These are phyloP conservation scores for Chlorocebus sabaeus DNA, from an alignment of 2,113 vertebrate genomes.

Conservation along the genomic window DNA sequence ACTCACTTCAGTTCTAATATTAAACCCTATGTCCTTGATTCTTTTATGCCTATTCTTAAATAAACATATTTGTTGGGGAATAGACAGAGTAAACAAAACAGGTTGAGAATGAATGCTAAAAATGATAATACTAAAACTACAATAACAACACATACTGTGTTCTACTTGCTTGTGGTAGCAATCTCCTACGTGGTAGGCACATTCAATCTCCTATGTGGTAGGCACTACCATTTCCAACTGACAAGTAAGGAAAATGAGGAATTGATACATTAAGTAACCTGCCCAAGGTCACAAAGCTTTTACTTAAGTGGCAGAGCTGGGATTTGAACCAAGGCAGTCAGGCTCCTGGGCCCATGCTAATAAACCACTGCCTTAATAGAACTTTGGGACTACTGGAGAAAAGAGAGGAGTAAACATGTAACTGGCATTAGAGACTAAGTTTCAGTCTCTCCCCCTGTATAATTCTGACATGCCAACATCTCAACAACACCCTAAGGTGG, in stretches of 20 bases:
- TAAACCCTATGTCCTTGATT: not conserved
- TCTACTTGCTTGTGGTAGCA: not conserved
- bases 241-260: not conserved
- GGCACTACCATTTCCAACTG: constrained; percentile 3
- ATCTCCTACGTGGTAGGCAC: not conserved
- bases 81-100: not conserved
- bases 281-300: not conserved
- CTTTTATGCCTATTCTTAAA: not conserved
- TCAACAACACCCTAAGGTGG: not conserved
- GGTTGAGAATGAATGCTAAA: not conserved
- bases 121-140: not conserved
- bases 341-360: not conserved
- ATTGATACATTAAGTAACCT: not conserved
- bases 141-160: not conserved
- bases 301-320: not conserved
- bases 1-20: not conserved
- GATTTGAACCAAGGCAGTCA: not conserved
- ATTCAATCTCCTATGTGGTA: not conserved
- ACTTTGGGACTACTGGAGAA: not conserved
- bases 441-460: not conserved
- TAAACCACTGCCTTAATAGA: not conserved
- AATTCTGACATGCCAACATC: not conserved
- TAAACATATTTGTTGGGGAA: not conserved
- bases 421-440: not conserved
- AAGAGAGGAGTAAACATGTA: not conserved